phyloP scores from a whole-genome alignment of 2,888 invertebrate genomes.

The Macrosoma leucophasiata region DNA sequence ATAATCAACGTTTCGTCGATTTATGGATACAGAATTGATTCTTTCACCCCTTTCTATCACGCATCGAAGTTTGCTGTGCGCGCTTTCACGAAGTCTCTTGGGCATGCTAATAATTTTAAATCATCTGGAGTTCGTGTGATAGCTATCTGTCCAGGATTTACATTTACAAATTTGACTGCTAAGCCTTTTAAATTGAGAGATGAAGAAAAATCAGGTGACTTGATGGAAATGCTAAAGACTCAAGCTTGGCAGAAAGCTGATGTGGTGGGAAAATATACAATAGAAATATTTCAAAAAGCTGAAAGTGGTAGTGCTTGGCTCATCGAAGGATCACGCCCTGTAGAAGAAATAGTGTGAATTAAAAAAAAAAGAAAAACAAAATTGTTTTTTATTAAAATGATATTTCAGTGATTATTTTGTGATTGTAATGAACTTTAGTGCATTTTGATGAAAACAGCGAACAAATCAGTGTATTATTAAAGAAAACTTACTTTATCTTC shows the following conservation, averaged over 20 bases:
- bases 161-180: constrained; percentile 35
- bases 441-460: too few relatives aligned
- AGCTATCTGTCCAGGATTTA: constrained; percentile 57
- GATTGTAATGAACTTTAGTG: too few relatives aligned
- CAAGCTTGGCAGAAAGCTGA: constrained; percentile 29
- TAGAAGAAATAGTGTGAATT: too few relatives aligned
- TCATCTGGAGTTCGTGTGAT: constrained; percentile 59
- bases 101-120: constrained; percentile 48
- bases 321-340: constrained; percentile 21
- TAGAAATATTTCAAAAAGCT: constrained; percentile 37
- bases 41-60: constrained; percentile 69
- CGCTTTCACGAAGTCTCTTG: constrained; percentile 56
- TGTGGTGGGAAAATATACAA: constrained; percentile 30
- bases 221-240: constrained; percentile 13
- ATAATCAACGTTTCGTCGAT: constrained; percentile 78
- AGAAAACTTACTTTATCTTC: too few relatives aligned
- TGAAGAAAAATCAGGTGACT: constrained; percentile 16
- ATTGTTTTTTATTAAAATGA: too few relatives aligned
- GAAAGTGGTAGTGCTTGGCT: constrained; percentile 54
- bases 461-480: too few relatives aligned
- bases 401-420: too few relatives aligned
- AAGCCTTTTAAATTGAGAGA: constrained; percentile 16
- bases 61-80: constrained; percentile 72
- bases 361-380: too few relatives aligned
- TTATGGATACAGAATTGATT: constrained; percentile 61